Evolutionary conservation across 2,888 invertebrate genomes (phyloP).

Genomic region (Aphidius colemani): DNA sequence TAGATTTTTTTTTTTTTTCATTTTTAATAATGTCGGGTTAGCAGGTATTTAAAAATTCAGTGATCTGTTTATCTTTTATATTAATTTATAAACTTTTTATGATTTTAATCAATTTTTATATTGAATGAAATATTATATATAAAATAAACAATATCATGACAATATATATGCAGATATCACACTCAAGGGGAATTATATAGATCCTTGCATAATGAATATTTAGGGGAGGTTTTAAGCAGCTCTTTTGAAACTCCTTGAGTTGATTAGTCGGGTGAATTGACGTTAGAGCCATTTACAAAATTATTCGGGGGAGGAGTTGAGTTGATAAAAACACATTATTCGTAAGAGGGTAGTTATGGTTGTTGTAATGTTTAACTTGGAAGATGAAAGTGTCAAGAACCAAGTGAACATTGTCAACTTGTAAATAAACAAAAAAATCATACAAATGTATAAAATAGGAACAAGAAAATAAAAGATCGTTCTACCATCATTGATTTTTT

Average conservation of each 20-base stretch:
- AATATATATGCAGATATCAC: too few relatives aligned
- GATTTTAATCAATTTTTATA: too few relatives aligned
- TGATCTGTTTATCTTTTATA: too few relatives aligned
- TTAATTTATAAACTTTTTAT: too few relatives aligned
- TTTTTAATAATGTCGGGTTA: too few relatives aligned
- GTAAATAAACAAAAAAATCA: not conserved
- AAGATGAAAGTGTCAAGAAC: conserved; percentile 51
- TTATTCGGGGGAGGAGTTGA: conserved; percentile 37
- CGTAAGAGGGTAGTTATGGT: conserved; percentile 35
- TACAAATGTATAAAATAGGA: conserved; percentile 43
- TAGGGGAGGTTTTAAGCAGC: conserved; percentile 29
- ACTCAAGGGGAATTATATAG: too few relatives aligned
- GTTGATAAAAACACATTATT: conserved; percentile 32
- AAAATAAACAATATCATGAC: conserved; percentile 15
- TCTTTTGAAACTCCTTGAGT: conserved; percentile 39
- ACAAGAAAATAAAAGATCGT: conserved; percentile 15
- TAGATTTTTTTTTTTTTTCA: too few relatives aligned
- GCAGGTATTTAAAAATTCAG: too few relatives aligned
- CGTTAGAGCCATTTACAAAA: conserved; percentile 38
- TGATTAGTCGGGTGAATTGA: conserved; percentile 46
- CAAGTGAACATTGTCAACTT: conserved; percentile 1
- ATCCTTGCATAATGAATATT: conserved; percentile 30
- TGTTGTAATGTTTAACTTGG: conserved; percentile 41
- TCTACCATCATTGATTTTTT: too few relatives aligned
- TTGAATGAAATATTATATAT: not conserved